Percentiles rank a stretch among this genome's conserved stretches.
phyloP scores from a whole-genome alignment of 2,888 invertebrate species.

The Orthonevra nobilis region DNA sequence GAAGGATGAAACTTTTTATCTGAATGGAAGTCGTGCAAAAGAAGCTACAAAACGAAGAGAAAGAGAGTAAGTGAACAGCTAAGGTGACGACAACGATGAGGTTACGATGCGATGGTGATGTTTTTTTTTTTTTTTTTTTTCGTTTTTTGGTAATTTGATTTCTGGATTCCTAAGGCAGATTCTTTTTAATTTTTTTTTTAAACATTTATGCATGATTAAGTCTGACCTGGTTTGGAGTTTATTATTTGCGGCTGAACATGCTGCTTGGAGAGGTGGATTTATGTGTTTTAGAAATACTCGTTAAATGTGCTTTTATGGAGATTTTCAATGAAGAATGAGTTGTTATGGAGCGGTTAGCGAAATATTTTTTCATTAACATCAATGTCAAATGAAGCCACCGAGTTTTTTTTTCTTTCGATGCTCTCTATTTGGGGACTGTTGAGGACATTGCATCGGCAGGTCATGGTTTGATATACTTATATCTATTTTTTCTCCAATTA shows the following conservation, averaged over 20 bases:
- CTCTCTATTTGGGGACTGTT: no score
- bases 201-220: slow-evolving; percentile 12
- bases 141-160: slow-evolving; percentile 30
- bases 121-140: slow-evolving; percentile 26
- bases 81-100: slow-evolving; percentile 8
- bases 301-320: neutral
- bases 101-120: slow-evolving; percentile 18
- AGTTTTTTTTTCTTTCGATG: no score
- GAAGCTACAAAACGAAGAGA: no score
- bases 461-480: no score
- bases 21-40: slow-evolving; percentile 6
- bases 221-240: slow-evolving; percentile 38
- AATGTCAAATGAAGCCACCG: no score
- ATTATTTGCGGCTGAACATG: neutral
- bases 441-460: no score
- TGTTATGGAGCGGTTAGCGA: no score
- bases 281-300: neutral
- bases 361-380: no score
- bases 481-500: no score
- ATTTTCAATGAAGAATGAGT: slow-evolving; percentile 1
- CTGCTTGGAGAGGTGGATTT: neutral
- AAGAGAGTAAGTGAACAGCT: neutral
- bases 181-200: slow-evolving; percentile 6
- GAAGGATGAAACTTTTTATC: no score
- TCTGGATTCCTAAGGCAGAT: neutral